phyloP scores from a whole-genome alignment of 1,140 invertebrate species.

The Paralvinella palmiformis region DNA sequence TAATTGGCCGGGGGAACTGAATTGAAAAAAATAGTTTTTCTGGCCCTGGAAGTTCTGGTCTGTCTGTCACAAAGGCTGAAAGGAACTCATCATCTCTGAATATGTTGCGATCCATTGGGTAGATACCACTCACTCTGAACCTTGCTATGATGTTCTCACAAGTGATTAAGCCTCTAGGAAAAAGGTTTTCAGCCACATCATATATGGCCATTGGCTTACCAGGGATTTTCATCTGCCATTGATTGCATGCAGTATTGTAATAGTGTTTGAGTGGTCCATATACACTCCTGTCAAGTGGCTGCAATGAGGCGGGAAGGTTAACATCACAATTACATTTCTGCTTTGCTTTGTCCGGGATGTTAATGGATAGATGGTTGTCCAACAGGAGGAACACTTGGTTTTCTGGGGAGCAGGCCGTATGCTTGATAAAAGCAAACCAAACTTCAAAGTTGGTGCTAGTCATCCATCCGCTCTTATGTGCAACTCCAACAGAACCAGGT shows the following conservation, averaged over 20 bases:
- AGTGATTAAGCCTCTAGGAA: constrained; percentile 41
- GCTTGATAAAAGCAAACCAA: constrained; percentile 44
- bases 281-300: constrained; percentile 26
- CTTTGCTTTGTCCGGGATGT: constrained; percentile 11
- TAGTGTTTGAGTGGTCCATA: constrained; percentile 27
- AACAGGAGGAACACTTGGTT: constrained; percentile 24
- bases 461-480: constrained; percentile 52
- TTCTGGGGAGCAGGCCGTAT: constrained; percentile 33
- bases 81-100: constrained; percentile 4
- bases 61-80: not conserved
- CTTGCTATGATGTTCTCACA: constrained; percentile 50
- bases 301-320: constrained; percentile 33
- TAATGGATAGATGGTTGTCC: constrained; percentile 25
- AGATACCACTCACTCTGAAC: constrained; percentile 45
- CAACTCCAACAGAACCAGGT: constrained; percentile 38
- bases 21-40: too few relatives aligned
- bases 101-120: constrained; percentile 18
- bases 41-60: too few relatives aligned
- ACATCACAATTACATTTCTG: constrained; percentile 23
- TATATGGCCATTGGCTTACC: constrained; percentile 53
- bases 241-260: constrained; percentile 42
- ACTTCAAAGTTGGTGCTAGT: constrained; percentile 49
- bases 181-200: constrained; percentile 49
- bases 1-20: too few relatives aligned
- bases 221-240: constrained; percentile 49